Base-by-base conservation (phyloP, 2,888 invertebrate species). In the Drosophila fulvimacula region DNA sequence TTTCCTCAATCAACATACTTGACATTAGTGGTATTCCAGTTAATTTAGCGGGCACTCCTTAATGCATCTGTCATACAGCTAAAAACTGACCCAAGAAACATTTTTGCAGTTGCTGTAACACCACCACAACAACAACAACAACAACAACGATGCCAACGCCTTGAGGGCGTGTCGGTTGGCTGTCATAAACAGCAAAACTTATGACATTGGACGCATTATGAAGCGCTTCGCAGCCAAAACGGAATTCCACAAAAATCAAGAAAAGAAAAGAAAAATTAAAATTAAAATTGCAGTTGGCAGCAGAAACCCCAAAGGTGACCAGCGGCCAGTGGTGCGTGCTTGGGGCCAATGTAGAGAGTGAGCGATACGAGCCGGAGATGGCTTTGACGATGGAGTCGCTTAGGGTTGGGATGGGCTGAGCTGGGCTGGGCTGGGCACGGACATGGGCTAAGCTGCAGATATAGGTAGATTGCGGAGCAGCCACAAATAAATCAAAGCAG, bases 181-280 rank as follows among this genome's bases (percentile, higher is more conserved):
- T 64, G 63, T 75, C 69, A 63, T 69, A 71, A 75, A 57, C 68
- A 64, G 66, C 41, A 61, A 68, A 66, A 66, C 72, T 71, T 83
- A 67, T 80, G 78, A 82, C 83, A 82, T 82, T 84, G 76, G 62
- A 60, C 64, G 48, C 67, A 79, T 67, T 84, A 61, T 69, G 57
- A 53, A 64, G 11, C 66, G 36, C 34, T 38, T 10, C 24, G 13
- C 52, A 38, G 52, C 6, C 21, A 7, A 52, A 52, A 52, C 24
- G 52, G 38, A 55, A 74, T 74, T 56, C 62, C 74, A 62, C 10
- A 63, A 73, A 44, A 42, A 62, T 21, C 55, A 38, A 30, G 11
- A 27, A 27, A 24, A 9, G 7, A 27, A 32, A n/a, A 38, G 17
- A 24, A 59, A 72, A 24, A 34, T 24, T 39, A 39, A 61, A 60